A percentile compares a stretch with the other conserved stretches of the same genome.
These are phyloP conservation scores for Schrankia costaestrigalis DNA, from an alignment of 2,888 invertebrate genomes.

Conservation along the genomic window DNA sequence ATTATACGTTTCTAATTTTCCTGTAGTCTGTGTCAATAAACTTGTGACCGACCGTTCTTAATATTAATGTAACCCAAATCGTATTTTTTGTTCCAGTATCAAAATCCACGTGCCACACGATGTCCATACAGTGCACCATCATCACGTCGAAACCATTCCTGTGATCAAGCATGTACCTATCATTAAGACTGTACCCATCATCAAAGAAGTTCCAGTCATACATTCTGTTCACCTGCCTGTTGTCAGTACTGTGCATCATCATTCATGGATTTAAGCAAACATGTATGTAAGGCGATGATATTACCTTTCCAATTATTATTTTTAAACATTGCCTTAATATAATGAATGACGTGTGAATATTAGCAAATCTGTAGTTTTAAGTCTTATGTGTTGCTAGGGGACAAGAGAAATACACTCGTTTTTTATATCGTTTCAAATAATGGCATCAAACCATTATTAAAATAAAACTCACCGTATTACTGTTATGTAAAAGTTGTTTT, in stretches of 20 bases:
- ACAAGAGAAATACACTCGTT: constrained; percentile 11
- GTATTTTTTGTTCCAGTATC: constrained; percentile 74
- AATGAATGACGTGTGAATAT: not conserved
- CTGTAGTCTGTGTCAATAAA: no score
- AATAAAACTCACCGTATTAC: no score
- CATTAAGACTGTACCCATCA: constrained; percentile 82
- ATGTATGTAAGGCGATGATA: constrained; percentile 11
- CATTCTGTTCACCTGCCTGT: constrained; percentile 64
- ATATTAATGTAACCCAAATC: not conserved
- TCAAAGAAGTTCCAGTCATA: constrained; percentile 71
- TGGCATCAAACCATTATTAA: no score
- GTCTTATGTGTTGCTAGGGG: no score
- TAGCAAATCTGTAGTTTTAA: no score
- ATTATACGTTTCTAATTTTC: no score
- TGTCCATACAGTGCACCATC: constrained; percentile 89
- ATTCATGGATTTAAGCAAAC: constrained; percentile 32
- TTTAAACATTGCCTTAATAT: not conserved
- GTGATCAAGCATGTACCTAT: constrained; percentile 78
- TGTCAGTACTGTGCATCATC: constrained; percentile 48
- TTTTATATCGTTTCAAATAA: not conserved
- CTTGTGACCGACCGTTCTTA: no score
- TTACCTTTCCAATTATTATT: not conserved
- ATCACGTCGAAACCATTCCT: constrained; percentile 86
- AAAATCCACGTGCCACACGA: constrained; percentile 89
- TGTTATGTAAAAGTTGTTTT: not conserved